These are phyloP conservation scores for Sylvilagus bachmani DNA, from an alignment of 2,113 vertebrate species.

Conservation along the genomic window DNA sequence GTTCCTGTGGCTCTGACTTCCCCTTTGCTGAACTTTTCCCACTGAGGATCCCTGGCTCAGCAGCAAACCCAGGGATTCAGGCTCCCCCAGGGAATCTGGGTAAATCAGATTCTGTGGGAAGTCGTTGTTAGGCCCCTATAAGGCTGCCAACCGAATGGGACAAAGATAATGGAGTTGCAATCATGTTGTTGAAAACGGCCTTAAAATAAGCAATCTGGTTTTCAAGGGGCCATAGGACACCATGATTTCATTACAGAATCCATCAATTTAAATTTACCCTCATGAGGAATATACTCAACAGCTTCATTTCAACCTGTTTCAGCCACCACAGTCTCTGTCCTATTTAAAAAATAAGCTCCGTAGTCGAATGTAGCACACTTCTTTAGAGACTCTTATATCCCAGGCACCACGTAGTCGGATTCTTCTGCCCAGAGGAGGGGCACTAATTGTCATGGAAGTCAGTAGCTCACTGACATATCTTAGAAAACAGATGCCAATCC, in stretches of 20 bases:
- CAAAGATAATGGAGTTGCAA: background rate
- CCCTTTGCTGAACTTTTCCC: constrained; percentile 4
- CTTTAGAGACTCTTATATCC: background rate
- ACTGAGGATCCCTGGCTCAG: background rate
- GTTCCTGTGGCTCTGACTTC: background rate
- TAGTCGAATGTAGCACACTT: background rate
- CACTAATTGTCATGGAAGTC: background rate
- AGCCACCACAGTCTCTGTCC: background rate
- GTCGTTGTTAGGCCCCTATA: background rate
- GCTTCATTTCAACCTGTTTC: constrained; percentile 47
- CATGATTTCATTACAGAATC: constrained; percentile 20
- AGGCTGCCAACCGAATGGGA: background rate
- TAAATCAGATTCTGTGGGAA: constrained; percentile 1
- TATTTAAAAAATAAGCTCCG: constrained; percentile 39
- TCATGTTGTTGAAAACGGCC: background rate
- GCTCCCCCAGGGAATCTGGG: background rate
- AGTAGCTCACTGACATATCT: constrained; percentile 4
- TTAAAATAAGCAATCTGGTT: background rate
- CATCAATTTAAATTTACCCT: constrained; percentile 47
- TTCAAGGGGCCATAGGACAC: background rate
- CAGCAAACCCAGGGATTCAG: background rate
- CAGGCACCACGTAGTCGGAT: background rate
- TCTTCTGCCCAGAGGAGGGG: background rate
- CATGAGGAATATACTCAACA: background rate
- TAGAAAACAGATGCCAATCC: background rate